Base-by-base conservation (phyloP, 2,113 vertebrate species). In the Odontophorus gujanensis region DNA sequence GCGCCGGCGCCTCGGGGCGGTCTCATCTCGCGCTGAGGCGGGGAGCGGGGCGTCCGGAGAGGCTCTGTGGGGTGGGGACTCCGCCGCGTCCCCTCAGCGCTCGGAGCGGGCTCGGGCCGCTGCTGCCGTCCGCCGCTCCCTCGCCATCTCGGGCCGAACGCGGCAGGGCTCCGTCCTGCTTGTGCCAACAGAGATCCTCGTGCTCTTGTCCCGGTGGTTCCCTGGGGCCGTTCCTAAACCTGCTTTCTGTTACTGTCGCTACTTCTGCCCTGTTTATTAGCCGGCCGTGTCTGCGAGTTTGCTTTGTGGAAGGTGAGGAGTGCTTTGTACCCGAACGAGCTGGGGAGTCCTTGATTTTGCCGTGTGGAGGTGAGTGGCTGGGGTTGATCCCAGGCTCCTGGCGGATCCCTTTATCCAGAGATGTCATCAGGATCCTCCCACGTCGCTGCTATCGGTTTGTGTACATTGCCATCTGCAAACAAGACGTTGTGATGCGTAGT, bases 391-490 rank as follows among this genome's bases (percentile, higher is more conserved):
- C 81, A 50, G 53, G n/a, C 88, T 59, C 40, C 91, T 48, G 68
- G 84, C 85, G 85, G 73, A 79, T 58, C 66, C 57, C 53, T 94
- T 87, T 72, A 40, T 40, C 40, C 76, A 65, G 17, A 82, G 90
- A 71, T 89, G 86, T 72, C 93, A 72, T 88, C 93, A 80, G 38
- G 53, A 40, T 67, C 81, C 92, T 91, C 85, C 89, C 90, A 78
- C 30, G 1, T 28, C 75, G 1, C 83, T 78, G 50, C 87, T 92
- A 83, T 95, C 68, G 19, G 58, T 73, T 69, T 13, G 66, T 81
- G 90, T 90, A 1, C 89, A 43, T 17, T 26, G 58, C 38, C 92
- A 22, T 72, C 90, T 94, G 82, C 92, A 87, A 90, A 81, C 90
- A 81, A 81, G 40, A 74, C 66, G 76, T 83, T 90, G 86, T 93